phyloP scores from a whole-genome alignment of 2,113 vertebrate genomes.

The Alces alces region DNA sequence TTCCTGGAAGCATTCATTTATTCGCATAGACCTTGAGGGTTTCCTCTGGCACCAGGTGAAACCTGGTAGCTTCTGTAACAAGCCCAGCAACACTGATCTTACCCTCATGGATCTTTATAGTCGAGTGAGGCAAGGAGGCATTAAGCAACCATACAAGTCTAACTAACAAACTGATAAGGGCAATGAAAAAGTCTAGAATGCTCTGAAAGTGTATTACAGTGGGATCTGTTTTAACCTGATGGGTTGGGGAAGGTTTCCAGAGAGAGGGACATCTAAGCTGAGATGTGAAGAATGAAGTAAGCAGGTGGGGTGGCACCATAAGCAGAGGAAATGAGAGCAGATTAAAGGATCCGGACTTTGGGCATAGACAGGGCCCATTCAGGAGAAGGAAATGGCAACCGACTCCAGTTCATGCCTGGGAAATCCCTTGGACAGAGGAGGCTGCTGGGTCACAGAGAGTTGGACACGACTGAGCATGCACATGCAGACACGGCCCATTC shows the following conservation, averaged over 20 bases:
- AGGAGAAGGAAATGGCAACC: not conserved
- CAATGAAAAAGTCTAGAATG: not conserved
- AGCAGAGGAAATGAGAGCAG: not conserved
- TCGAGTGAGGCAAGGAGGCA: not conserved
- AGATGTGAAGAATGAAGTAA: not conserved
- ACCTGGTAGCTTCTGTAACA: fast-evolving
- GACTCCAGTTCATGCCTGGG: not conserved
- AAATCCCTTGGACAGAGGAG: not conserved
- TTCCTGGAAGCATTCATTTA: not conserved
- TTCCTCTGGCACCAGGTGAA: not conserved
- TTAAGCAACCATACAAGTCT: not conserved
- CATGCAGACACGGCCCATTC: fast-evolving
- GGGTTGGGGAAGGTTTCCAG: not conserved
- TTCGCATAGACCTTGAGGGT: not conserved
- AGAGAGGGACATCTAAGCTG: not conserved
- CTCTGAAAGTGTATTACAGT: not conserved
- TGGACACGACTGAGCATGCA: not conserved
- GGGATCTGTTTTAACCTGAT: not conserved
- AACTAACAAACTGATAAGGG: not conserved
- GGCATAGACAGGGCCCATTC: too few relatives aligned
- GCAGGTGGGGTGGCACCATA: fast-evolving
- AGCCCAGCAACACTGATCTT: fast-evolving
- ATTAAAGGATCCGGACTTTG: not conserved
- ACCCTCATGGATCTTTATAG: not conserved
- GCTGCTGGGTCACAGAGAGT: not conserved